Evolutionary conservation across 30 jellyfish, hydroid and myxozoan species (phyloP), one percentile per base, ranked within the genome.

Genomic region (Chrysaora quinquecirrha): DNA sequence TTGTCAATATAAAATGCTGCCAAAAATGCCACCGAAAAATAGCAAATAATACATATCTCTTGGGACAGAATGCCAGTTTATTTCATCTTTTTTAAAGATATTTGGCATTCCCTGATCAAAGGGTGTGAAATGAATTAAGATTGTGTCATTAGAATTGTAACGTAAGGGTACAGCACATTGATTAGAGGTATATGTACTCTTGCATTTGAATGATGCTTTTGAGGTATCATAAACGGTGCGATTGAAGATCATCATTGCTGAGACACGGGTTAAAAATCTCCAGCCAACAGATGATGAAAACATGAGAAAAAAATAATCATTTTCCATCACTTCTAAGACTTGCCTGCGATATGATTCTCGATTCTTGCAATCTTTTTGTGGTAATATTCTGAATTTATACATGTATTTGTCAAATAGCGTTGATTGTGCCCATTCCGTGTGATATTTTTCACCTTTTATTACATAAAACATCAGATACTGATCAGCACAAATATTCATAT

Each of bases 281-380:
- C 95, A 91, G n/a, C 98, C 98, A 52, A 91, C 98, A 18, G 98
- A 84, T 14, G 96, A 85, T 38, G 98, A 84, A 34, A 91, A 81
- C 75, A 84, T 30, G 1, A 91, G 23, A 85, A 7, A 85, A 74
- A 21, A 91, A 20, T 14, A 25, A 66, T 91, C 98, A 33, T 71
- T 29, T 14, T 86, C 80, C 7, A 24, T 28, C 1, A 78, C 93
- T 6, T 58, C 29, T 33, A 91, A 25, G 16, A 35, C 25, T 28
- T 75, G 86, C 21, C 67, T 34, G 27, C 65, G 43, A 71, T 27
- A 85, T 18, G 54, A 38, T n/a, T 67, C 46, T 60, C 38, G 50
- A 20, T 56, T 49, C 6, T 49, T 49, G 80, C 98, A 91, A 58
- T 75, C 56, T 30, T 64, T 54, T 77, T 80, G 72, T 21, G 98